A percentile compares a stretch with the other conserved stretches of the same genome.
These are phyloP conservation scores for Crambe crambe DNA, from an alignment of 37 sponge, comb jelly and placozoan genomes.

Conservation along the genomic window DNA sequence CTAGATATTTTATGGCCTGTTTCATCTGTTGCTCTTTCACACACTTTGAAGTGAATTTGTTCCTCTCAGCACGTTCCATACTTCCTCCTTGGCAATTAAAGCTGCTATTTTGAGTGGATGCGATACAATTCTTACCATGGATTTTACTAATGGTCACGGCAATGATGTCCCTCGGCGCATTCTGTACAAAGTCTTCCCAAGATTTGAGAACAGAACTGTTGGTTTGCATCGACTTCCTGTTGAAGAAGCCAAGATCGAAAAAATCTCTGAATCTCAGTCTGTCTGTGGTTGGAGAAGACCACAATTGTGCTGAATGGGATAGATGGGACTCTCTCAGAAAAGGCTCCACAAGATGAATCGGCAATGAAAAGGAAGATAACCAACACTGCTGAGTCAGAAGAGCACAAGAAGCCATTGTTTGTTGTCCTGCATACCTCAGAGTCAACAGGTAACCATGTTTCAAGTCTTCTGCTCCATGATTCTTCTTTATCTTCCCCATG, in stretches of 20 bases:
- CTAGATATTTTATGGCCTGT: not conserved
- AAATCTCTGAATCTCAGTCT: constrained; percentile 13
- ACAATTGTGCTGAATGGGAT: not conserved
- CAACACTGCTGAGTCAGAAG: constrained; percentile 41
- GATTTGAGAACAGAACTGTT: not conserved
- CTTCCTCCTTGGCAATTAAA: no score
- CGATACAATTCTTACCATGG: not conserved
- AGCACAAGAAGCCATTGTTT: constrained; percentile 23
- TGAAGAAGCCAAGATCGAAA: constrained; percentile 16
- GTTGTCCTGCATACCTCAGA: constrained; percentile 46
- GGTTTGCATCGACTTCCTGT: not conserved
- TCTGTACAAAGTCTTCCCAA: constrained; percentile 30
- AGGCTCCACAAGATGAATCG: constrained; percentile 36
- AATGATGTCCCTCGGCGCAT: constrained; percentile 28
- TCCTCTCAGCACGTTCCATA: not conserved
- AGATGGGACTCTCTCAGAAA: constrained; percentile 21
- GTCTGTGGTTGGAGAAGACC: not conserved
- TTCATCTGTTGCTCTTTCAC: not conserved
- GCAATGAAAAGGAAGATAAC: constrained; percentile 8
- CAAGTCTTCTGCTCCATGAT: no score
- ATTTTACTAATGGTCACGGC: constrained; percentile 12
- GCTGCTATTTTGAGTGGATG: not conserved
- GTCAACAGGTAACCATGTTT: constrained; percentile 35
- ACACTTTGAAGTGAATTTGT: not conserved
- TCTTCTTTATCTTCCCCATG: no score